Evolutionary conservation across 35 echinoderm and acorn worm genomes (phyloP), one percentile per base, ranked within the genome.

Genomic region (Apostichopus californicus): DNA sequence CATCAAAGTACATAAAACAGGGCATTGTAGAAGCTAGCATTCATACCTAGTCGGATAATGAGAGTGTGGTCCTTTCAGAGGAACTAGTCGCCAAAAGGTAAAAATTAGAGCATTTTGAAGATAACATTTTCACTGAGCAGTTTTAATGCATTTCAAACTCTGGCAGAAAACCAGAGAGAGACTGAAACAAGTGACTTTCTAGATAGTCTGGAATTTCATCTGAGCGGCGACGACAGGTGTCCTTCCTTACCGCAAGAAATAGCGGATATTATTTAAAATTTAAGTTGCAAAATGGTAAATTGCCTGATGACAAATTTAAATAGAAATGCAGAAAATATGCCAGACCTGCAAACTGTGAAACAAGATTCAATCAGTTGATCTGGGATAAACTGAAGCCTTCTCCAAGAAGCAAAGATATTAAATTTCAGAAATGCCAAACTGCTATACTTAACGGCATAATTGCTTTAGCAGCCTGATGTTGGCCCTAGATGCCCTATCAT

Each of bases 321-420:
- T 46, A 86, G 83, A 86, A 86, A 64, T 86, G 83, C 14, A 54
- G 26, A 55, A 63, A 66, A 73, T 90, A 90, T 90, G 23, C 70
- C 11, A 70, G 53, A 70, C 87, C 87, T 8, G 70, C 9, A 73
- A 77, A 77, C 70, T 90, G 87, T 90, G 70, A 90, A 77, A 90
- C 70, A 3, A 70, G 15, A 57, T 20, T 90, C 28, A 90, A 90
- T 25, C 87, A 70, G 68, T 18, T 90, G 28, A 90, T 90, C 4
- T 90, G 87, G 12, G 87, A 73, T 72, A 90, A 90, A 61, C 60
- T 90, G 70, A 70, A 57, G 4, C 70, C 87, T 90, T 70, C 87
- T 73, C 26, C 87, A 24, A 90, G 87, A 90, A 90, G 87, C 61
- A 91, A 52, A 81, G 75, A 91, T 55, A 79, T 81, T 55, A 91